Evolutionary conservation across 2,113 vertebrate species (phyloP).

Genomic region (Halichoeres trimaculatus): DNA sequence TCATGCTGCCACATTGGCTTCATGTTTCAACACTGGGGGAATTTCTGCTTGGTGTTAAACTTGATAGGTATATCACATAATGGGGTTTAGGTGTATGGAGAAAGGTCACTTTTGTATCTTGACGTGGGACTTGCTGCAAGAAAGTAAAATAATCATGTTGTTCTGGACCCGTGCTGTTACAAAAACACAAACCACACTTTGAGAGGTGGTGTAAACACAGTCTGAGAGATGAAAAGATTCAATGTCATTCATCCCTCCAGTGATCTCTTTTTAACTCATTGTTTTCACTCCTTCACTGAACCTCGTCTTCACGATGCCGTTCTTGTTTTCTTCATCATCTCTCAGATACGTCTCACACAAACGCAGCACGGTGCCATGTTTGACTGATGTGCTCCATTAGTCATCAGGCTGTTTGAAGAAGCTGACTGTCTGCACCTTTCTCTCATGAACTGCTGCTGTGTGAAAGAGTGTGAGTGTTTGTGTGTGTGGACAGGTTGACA

Average conservation of each 20-base stretch:
- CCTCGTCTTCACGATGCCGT: neutral
- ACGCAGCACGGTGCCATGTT: conserved; percentile 2
- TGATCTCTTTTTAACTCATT: neutral
- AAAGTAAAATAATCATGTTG: neutral
- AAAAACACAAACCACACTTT: neutral
- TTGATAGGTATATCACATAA: too few relatives aligned
- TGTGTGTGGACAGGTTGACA: conserved; percentile 27
- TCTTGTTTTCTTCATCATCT: conserved; percentile 10
- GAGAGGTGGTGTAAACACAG: conserved; percentile 1
- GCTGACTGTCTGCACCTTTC: conserved; percentile 43
- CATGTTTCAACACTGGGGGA: too few relatives aligned
- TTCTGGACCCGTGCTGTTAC: neutral
- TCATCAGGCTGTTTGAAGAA: conserved; percentile 13
- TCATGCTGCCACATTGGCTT: too few relatives aligned
- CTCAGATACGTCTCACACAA: neutral
- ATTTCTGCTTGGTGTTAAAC: too few relatives aligned
- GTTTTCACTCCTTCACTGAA: neutral
- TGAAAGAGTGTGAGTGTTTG: neutral
- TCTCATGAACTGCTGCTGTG: conserved; percentile 14
- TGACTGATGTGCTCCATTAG: conserved; percentile 22
- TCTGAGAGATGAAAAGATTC: neutral
- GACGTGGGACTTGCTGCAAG: neutral
- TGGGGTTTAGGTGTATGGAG: neutral
- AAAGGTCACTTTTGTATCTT: neutral
- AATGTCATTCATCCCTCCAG: neutral